phyloP scores from a whole-genome alignment of 2,797 vertebrate species.

The Limosa lapponica region DNA sequence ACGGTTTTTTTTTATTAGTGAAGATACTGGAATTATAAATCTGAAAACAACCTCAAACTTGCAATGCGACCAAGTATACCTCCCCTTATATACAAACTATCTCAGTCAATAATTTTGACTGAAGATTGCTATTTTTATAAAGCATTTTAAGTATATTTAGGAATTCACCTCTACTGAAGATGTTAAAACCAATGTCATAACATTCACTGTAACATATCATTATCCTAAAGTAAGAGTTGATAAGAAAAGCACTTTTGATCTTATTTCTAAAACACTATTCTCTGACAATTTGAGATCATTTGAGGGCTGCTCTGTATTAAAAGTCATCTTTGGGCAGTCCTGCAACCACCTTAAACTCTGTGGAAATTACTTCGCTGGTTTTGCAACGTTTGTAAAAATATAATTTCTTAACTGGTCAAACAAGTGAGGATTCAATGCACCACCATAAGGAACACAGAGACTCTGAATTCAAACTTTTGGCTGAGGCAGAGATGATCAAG shows the following conservation, averaged over 20 bases:
- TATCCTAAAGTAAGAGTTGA: background rate
- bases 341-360: background rate
- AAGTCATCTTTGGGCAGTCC: background rate
- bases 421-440: background rate
- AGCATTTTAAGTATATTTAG: background rate
- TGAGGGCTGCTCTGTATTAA: background rate
- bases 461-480: background rate
- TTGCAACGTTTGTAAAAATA: background rate
- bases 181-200: background rate
- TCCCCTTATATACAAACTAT: background rate
- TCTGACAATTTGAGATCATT: background rate
- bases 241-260: background rate
- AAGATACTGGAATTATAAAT: background rate
- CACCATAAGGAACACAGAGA: background rate
- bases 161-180: background rate
- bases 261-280: background rate
- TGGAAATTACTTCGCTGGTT: background rate
- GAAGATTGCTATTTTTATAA: background rate
- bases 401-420: background rate
- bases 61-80: background rate
- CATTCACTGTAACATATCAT: background rate
- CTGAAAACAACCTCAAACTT: background rate
- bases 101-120: background rate
- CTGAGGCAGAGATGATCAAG: background rate
- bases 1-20: background rate